Evolutionary conservation across 2,113 vertebrate genomes (phyloP), one percentile per base, ranked within the genome.

Genomic region (Nyctereutes procyonoides): DNA sequence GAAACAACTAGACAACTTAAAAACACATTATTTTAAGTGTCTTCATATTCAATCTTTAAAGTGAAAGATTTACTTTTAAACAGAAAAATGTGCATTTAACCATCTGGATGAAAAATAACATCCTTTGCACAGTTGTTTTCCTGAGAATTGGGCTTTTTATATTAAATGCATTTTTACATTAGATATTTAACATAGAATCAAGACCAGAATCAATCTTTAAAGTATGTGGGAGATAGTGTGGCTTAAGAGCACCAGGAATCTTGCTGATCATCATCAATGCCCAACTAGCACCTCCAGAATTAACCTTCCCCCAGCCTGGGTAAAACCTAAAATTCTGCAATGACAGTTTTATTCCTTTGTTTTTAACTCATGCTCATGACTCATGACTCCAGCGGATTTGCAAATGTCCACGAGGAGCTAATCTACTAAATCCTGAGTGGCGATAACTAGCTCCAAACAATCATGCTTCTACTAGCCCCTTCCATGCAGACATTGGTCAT

Each of bases 21-120:
- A 96, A 90, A 81, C 19, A 84, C 10, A 43, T 92, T 94, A 93
- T 67, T 60, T 76, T 15, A 90, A 96, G 58, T 92, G 19, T 93
- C 88, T 95, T 93, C 20, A 5, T 62, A 90, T 56, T 95, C 17
- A 20, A 22, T 85, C 51, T 91, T 95, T 73, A 88, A 77, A 60
- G 19, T 82, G 28, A 79, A 93, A 62, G 69, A 79, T 55, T 58
- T 65, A 43, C 51, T 90, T 94, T 92, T 88, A 91, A 95, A 90
- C 79, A 95, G 74, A 90, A 93, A 19, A 93, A 77, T 90, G 63
- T 96, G 28, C 83, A 73, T 73, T 95, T 95, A 86, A 80, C 80
- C 43, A n/a, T 8, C 35, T 12, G 51, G 38, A 89, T 65, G 38
- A 96, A 93, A 97, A 93, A 80, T 79, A 77, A 35, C 60, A 93